Base-by-base conservation (phyloP, 1,140 invertebrate genomes). In the Drosophila bocqueti region DNA sequence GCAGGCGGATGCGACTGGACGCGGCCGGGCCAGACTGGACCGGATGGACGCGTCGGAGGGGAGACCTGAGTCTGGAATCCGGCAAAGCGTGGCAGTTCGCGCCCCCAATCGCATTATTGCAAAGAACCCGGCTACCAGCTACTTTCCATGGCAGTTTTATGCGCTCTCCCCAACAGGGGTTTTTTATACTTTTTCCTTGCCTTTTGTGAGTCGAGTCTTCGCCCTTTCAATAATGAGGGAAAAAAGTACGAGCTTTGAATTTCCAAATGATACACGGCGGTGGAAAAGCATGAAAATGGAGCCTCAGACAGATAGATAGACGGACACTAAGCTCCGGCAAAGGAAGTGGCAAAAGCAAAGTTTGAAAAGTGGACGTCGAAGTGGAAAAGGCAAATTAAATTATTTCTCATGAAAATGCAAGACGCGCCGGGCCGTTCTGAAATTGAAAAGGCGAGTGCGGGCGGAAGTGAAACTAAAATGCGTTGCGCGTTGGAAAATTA, bases 341-440 rank as follows among this genome's bases (percentile, higher is more conserved):
- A 75, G 73, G 78, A 81, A 78, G 83, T 78, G 68, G 66, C 69
- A 58, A 76, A 85, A 76, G 81, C 76, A 83, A 85, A 85, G 83
- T 85, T 85, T 81, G 83, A 78, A 85, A 85, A 81, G 75, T 85
- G 82, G 82, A 85, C 82, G 82, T 78, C 82, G 78, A 85, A 81
- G 82, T 81, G 82, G 83, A 85, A 81, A 85, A 86, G 82, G 83
- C 82, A 85, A 85, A 85, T 85, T 85, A 85, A 85, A 85, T 85
- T 84, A 84, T 84, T 69, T 84, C 82, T 84, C 82, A 85, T 84
- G 81, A 79, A 81, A 85, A 85, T 81, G 82, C 76, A 76, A 76
- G 72, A 59, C 54, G 73, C 46, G 62, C 38, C 46, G 34, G 65
- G 46, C 38, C 26, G 16, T 34, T 43, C 29, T 42, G 50, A 59